Percentiles rank a stretch among this genome's conserved stretches.
These are phyloP conservation scores for Gymnocheta viridis DNA, from an alignment of 2,888 invertebrate species.

Conservation along the genomic window DNA sequence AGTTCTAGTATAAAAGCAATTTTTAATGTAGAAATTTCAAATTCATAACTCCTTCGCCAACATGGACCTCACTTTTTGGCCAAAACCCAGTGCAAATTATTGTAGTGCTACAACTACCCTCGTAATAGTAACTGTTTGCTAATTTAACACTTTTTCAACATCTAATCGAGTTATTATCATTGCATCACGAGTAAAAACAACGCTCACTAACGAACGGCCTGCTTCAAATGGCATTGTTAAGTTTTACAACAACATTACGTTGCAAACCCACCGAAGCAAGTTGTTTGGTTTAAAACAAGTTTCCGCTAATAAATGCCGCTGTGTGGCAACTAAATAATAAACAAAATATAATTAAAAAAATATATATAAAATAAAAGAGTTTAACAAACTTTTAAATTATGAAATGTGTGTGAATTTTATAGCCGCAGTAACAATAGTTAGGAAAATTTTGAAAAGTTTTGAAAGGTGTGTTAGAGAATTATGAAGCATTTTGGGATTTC, in stretches of 20 bases:
- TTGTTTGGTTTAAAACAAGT: constrained; percentile 37
- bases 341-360: too few species aligned
- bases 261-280: constrained; percentile 12
- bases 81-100: too few species aligned
- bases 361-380: not conserved
- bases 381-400: not conserved
- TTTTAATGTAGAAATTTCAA: too few species aligned
- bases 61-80: too few species aligned
- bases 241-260: constrained; percentile 34
- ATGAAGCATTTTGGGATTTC: too few species aligned
- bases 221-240: constrained; percentile 36
- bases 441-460: not conserved
- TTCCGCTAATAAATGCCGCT: not conserved
- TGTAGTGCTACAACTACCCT: not conserved
- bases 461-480: not conserved
- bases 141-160: constrained; percentile 1
- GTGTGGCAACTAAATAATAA: constrained; percentile 5
- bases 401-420: constrained; percentile 6
- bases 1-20: too few species aligned
- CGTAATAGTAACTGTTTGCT: not conserved
- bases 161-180: constrained; percentile 25
- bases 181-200: constrained; percentile 18
- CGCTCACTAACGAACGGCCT: not conserved
- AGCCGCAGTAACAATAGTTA: not conserved
- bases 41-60: too few species aligned